Base-by-base conservation (phyloP, 1,140 invertebrate species). In the Homarus americanus region DNA sequence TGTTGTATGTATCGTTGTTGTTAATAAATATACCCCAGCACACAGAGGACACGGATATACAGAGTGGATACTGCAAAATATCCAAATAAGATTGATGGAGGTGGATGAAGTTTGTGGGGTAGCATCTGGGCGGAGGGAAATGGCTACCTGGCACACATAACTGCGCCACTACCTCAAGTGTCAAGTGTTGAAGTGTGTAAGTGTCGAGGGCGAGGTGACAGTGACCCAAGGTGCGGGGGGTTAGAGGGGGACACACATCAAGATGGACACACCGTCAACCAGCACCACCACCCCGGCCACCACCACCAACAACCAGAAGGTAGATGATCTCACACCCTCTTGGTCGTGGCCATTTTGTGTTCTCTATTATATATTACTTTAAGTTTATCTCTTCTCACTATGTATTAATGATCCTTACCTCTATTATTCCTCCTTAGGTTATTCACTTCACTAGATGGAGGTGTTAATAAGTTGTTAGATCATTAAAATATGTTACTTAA, bases 1-100 rank as follows among this genome's bases (percentile, higher is more conserved):
- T 28, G 75, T 78, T 36, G 40, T 78, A 78, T 78, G 75, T 78
- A 78, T 7, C 40, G 40, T 24, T 78, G 7, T 78, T 40, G 41
- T 41, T 17, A 78, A 78, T 78, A 78, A 78, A 78, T 78, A 78
- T 78, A 41, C 75, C 75, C 40, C 40, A 78, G n/a, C 41, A 78
- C 15, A 38, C 75, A 78, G 15, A 78, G 75, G n/a, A 41, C 75
- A 38, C 9, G n/a, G 7, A 9, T 36, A 78, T 41, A 78, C 41
- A 78, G 36, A 38, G 40, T 36, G 12, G 20, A 78, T 40, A 3
- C 5, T 78, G 75, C 34, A 78, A 78, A 17, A 78, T 34, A 41
- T 58, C 4, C 2, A 20, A 24, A 58, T 58, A 4, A 24, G 4
- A 4, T 24, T 20, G 53, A 58, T 58, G 53, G 5, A 58, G 17